These are phyloP conservation scores for Phalacrocorax brasilianus DNA, from an alignment of 2,113 vertebrate species.

Conservation along the genomic window DNA sequence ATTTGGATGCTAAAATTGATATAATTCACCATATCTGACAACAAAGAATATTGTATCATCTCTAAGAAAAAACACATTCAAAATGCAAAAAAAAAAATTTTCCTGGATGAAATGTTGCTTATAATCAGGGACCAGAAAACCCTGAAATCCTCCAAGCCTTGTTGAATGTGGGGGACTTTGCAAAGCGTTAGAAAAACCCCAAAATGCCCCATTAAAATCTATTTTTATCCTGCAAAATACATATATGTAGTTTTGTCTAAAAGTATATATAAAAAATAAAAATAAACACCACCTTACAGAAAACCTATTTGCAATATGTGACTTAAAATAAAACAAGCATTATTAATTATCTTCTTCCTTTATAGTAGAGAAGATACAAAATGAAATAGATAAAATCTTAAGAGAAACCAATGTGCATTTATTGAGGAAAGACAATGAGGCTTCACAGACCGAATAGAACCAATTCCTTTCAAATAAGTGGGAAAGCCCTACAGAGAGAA, in stretches of 20 bases:
- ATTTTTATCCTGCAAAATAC: not conserved
- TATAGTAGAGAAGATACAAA: not conserved
- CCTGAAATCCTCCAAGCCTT: not conserved
- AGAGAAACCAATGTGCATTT: constrained; percentile 5
- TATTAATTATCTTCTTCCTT: constrained; percentile 33
- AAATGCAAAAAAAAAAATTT: not conserved
- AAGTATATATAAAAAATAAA: not conserved
- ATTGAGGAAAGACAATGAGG: not conserved
- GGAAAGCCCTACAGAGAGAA: constrained; percentile 67
- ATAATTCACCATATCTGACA: constrained; percentile 31
- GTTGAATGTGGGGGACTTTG: not conserved
- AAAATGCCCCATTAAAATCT: not conserved
- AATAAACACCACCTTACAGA: not conserved
- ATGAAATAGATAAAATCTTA: constrained; percentile 24
- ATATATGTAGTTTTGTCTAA: not conserved
- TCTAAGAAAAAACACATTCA: not conserved
- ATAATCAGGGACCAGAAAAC: not conserved
- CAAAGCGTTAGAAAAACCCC: not conserved
- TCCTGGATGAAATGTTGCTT: not conserved
- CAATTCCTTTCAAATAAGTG: constrained; percentile 47
- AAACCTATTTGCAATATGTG: not conserved
- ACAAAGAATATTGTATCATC: constrained; percentile 6
- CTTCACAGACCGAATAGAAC: constrained; percentile 33
- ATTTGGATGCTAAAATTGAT: constrained; percentile 39
- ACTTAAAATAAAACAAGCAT: not conserved